Percentiles rank a stretch among this genome's conserved stretches.
Conservation (phyloP, 2,888 invertebrate genomes). For the Holacanthella duospinosa region DNA sequence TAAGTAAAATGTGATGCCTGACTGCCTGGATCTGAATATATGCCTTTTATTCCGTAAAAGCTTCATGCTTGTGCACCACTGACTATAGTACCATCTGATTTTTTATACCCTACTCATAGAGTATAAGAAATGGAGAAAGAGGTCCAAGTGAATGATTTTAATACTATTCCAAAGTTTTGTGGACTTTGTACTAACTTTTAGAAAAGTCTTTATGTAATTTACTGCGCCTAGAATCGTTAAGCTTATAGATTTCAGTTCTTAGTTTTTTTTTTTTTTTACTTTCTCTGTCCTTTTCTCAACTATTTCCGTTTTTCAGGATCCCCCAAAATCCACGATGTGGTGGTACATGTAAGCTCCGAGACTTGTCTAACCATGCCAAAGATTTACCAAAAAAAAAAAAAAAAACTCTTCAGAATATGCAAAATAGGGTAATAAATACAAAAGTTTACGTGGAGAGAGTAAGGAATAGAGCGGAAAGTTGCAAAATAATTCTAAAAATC, state of each 20-base stretch:
- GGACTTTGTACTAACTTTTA: background rate
- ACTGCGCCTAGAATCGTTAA: background rate
- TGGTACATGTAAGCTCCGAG: background rate
- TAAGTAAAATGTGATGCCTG: background rate
- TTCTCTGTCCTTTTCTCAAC: background rate
- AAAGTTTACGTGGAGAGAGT: background rate
- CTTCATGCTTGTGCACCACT: too few species aligned
- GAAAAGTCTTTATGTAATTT: conserved; percentile 6
- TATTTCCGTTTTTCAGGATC: too few species aligned
- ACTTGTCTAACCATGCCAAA: background rate
- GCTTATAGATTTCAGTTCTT: background rate
- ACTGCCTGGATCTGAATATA: background rate
- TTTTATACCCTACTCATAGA: too few species aligned
- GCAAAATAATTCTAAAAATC: background rate
- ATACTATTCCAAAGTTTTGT: conserved; percentile 5
- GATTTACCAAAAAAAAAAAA: background rate
- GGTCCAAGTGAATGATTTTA: conserved; percentile 9
- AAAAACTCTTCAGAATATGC: background rate
- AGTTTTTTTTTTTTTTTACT: background rate
- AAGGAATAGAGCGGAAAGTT: background rate
- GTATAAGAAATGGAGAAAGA: background rate
- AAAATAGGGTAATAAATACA: background rate
- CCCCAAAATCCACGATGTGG: too few species aligned
- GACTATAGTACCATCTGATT: too few species aligned
- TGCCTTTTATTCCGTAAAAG: background rate